These are phyloP conservation scores for Lumbricus terrestris DNA, from an alignment of 2,888 invertebrate species.

Conservation along the genomic window DNA sequence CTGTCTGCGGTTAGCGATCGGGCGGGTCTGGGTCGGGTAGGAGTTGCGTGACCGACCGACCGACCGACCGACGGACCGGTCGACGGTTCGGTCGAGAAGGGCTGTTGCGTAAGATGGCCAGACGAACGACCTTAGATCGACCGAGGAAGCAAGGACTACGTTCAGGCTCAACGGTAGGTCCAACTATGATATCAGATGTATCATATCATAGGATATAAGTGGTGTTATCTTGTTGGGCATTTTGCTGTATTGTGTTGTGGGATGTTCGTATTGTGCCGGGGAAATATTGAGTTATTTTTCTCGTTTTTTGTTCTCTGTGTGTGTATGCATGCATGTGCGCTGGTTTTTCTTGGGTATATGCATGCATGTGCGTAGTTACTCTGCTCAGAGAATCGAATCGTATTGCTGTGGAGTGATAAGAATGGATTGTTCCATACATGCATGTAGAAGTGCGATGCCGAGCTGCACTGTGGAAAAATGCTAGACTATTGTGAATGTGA, in stretches of 20 bases:
- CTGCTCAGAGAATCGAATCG: too few relatives aligned
- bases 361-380: too few relatives aligned
- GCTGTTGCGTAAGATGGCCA: not conserved
- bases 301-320: not conserved
- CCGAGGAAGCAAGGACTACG: not conserved
- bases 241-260: not conserved
- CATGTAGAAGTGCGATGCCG: too few relatives aligned
- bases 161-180: not conserved
- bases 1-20: not conserved
- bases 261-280: not conserved
- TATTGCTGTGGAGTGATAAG: too few relatives aligned
- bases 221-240: not conserved
- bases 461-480: too few relatives aligned
- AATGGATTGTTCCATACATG: too few relatives aligned
- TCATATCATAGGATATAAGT: not conserved
- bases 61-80: not conserved
- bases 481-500: too few relatives aligned
- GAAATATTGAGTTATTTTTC: not conserved
- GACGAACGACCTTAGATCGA: not conserved
- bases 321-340: too few relatives aligned
- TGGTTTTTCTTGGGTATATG: too few relatives aligned
- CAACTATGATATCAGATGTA: not conserved
- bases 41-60: not conserved
- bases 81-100: not conserved
- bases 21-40: not conserved